Percentiles rank a stretch among this genome's conserved stretches.
Conservation (phyloP, 2,113 vertebrate species). For the Setophaga coronata region DNA sequence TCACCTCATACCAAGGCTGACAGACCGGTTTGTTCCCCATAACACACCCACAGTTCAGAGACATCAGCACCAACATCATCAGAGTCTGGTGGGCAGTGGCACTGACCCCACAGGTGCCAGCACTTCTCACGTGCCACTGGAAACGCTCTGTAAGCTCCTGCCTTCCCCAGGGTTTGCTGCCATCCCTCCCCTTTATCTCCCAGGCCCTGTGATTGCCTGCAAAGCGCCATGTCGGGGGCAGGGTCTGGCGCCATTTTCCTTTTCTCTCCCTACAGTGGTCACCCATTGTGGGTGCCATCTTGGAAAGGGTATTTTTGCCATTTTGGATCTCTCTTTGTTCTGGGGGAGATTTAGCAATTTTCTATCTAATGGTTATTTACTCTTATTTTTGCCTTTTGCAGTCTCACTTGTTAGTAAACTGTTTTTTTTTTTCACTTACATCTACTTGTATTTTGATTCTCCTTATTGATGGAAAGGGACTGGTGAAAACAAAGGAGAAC, state of each 20-base stretch:
- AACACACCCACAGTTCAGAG: not conserved
- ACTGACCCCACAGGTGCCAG: not conserved
- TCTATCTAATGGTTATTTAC: not conserved
- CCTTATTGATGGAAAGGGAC: not conserved
- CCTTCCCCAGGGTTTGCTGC: not conserved
- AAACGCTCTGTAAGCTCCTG: accelerated
- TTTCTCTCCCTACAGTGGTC: too few species aligned
- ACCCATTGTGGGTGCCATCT: accelerated
- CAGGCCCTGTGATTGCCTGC: accelerated
- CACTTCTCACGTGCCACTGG: not conserved
- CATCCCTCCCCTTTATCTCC: not conserved
- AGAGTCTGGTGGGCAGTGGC: not conserved
- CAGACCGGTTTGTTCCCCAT: accelerated
- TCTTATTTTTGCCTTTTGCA: not conserved
- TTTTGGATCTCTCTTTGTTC: not conserved
- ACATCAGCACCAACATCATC: not conserved
- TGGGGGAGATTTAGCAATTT: not conserved
- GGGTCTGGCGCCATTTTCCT: not conserved
- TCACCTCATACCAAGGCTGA: too few species aligned
- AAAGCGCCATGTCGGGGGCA: accelerated
- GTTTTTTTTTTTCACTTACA: not conserved
- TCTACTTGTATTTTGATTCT: not conserved
- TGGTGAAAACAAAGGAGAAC: not conserved
- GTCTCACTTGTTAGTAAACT: not conserved
- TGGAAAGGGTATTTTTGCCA: accelerated